phyloP scores from a whole-genome alignment of 1,140 invertebrate genomes.

The Zaprionus davidi region DNA sequence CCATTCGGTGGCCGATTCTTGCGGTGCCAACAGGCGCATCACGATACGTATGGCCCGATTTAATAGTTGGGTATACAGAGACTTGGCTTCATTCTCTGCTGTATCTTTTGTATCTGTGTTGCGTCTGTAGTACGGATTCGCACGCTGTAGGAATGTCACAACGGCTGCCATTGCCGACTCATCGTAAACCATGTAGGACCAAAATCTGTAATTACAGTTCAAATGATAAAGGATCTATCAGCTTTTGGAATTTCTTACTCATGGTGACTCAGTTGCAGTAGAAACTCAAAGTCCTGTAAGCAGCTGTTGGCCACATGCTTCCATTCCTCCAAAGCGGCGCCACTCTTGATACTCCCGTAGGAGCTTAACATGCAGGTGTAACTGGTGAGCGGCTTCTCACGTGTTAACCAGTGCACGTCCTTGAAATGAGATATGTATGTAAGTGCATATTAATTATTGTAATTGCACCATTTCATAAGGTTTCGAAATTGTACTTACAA shows the following conservation, averaged over 20 bases:
- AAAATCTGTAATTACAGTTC: conserved; percentile 83
- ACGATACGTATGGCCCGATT: conserved; percentile 88
- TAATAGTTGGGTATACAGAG: conserved; percentile 86
- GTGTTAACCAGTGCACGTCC: conserved; percentile 59
- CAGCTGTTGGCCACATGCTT: conserved; percentile 58
- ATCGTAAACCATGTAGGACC: conserved; percentile 91
- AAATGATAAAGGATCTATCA: not conserved
- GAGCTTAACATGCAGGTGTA: conserved; percentile 65
- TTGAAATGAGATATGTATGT: conserved; percentile 1
- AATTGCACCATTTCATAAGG: not conserved
- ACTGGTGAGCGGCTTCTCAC: conserved; percentile 58
- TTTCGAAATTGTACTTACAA: conserved; percentile 38
- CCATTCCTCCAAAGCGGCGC: conserved; percentile 75
- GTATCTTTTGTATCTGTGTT: conserved; percentile 32
- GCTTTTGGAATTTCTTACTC: conserved; percentile 48
- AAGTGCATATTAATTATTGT: not conserved
- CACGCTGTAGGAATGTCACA: conserved; percentile 90
- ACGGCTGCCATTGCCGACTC: conserved; percentile 87
- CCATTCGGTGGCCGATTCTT: conserved; percentile 89
- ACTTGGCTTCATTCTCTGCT: conserved; percentile 42
- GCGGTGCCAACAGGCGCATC: conserved; percentile 90
- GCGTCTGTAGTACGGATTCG: conserved; percentile 88
- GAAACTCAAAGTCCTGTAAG: conserved; percentile 69
- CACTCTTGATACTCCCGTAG: conserved; percentile 56
- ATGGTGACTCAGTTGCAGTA: conserved; percentile 64